Evolutionary conservation across 2,888 invertebrate species (phyloP).

Genomic region (Elmis aenea): DNA sequence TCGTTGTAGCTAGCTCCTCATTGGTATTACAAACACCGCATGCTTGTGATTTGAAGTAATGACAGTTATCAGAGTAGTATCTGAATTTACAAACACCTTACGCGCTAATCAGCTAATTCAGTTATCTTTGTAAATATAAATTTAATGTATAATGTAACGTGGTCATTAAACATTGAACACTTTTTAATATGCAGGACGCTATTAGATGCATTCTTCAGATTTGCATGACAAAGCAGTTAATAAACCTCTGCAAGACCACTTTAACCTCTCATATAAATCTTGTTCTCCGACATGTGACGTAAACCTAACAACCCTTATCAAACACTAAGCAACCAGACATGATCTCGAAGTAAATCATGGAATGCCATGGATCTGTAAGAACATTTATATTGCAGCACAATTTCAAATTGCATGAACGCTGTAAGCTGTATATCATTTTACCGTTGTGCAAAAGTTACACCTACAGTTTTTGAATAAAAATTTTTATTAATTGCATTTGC

Average conservation of each 20-base stretch:
- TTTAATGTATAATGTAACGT: no score
- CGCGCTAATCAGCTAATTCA: no score
- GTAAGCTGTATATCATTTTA: no score
- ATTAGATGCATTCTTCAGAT: constrained; percentile 17
- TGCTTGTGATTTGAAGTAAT: constrained; percentile 21
- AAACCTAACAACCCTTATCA: constrained; percentile 29
- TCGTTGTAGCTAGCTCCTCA: constrained; percentile 8
- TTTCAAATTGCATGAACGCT: no score
- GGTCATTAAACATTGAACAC: no score
- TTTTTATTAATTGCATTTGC: no score
- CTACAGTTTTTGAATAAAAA: no score
- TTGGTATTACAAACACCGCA: constrained; percentile 21
- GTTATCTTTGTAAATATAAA: no score
- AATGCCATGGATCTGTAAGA: constrained; percentile 13
- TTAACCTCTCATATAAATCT: constrained; percentile 24
- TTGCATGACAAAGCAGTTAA: constrained; percentile 32
- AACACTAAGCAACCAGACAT: constrained; percentile 19
- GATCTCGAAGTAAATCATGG: constrained; percentile 17
- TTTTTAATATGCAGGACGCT: no score
- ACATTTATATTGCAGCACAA: constrained; percentile 16
- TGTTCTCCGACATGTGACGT: constrained; percentile 21
- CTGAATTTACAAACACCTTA: constrained; percentile 14
- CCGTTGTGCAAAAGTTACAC: no score
- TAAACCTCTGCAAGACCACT: constrained; percentile 25
- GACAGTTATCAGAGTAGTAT: constrained; percentile 18